Base-by-base conservation (phyloP, 2,888 invertebrate species). In the Trissoscelio sp. region DNA sequence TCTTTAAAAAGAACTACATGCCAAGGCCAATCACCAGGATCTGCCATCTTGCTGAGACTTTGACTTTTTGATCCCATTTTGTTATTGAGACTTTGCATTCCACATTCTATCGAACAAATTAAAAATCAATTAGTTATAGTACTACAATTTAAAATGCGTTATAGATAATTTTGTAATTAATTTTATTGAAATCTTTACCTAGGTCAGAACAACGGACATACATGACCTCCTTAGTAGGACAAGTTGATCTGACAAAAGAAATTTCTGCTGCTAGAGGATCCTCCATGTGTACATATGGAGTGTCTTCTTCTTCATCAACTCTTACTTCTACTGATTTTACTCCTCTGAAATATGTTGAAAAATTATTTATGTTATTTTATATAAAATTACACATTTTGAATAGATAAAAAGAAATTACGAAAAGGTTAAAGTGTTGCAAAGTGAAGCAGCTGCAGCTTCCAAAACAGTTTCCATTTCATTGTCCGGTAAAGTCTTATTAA, bases 21-120 rank as follows among this genome's bases (percentile, higher is more conserved):
- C 97, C 97, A 97, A n/a, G 97, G 97, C 97, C 97, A 97, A 90
- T 97, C 97, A 1, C 97, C 97, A 0, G 96, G 95, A 2, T 93
- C 93, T 0, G 96, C 94, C 92, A 96, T 95, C 87, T 96, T 96
- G 37, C 94, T 93, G 79, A 97, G 91, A 0, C 93, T 93, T 69
- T 92, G 92, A 69, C 92, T 92, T 22, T 93, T 93, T 7, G 89
- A 88, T 1, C 90, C 88, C 2, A 92, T 92, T 55, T 93, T 91
- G 0, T 92, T 93, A 9, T 87, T 88, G 4, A 90, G 51, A 14
- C 95, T 94, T 66, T 95, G 93, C 53, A 95, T 90, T 0, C 96
- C 96, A 88, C 96, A 96, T 87, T 95, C 95, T 94, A 16, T 22
- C n/a, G 1, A 22, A 48, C 86, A 11, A 86, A 34, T 18, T 22